These are phyloP conservation scores for Sylvia atricapilla DNA, from an alignment of 2,113 vertebrate genomes.

Conservation along the genomic window DNA sequence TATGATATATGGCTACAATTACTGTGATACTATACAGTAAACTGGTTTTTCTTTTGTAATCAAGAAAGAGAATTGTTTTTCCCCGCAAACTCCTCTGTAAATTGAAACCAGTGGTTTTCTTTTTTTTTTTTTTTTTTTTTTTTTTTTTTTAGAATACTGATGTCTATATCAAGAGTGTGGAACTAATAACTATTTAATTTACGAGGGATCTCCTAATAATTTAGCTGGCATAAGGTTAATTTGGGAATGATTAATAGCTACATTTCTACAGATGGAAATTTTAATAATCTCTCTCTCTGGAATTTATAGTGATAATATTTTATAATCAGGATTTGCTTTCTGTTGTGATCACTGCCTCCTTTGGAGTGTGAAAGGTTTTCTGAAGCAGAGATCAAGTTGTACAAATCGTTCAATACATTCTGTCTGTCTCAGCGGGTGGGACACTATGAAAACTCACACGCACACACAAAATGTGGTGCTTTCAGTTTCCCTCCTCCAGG, in stretches of 20 bases:
- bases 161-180: slow-evolving; percentile 42
- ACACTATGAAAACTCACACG: background rate
- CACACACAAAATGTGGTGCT: background rate
- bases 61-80: slow-evolving; percentile 41
- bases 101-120: slow-evolving; percentile 30
- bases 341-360: background rate
- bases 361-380: background rate
- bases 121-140: background rate
- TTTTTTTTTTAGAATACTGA: background rate
- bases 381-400: background rate
- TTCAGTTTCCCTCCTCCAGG: slow-evolving; percentile 13
- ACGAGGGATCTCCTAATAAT: slow-evolving; percentile 64
- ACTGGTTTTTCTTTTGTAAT: slow-evolving; percentile 69
- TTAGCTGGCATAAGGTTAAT: slow-evolving; percentile 71
- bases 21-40: slow-evolving; percentile 64
- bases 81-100: slow-evolving; percentile 32
- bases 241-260: slow-evolving; percentile 70
- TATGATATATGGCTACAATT: slow-evolving; percentile 72
- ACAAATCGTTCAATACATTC: slow-evolving; percentile 28
- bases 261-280: slow-evolving; percentile 62
- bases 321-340: background rate
- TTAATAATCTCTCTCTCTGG: slow-evolving; percentile 64
- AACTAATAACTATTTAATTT: slow-evolving; percentile 77
- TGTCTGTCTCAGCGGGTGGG: background rate
- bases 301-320: slow-evolving; percentile 45